These are phyloP conservation scores for Andricus quercusramuli DNA, from an alignment of 2,888 invertebrate species.

Conservation along the genomic window DNA sequence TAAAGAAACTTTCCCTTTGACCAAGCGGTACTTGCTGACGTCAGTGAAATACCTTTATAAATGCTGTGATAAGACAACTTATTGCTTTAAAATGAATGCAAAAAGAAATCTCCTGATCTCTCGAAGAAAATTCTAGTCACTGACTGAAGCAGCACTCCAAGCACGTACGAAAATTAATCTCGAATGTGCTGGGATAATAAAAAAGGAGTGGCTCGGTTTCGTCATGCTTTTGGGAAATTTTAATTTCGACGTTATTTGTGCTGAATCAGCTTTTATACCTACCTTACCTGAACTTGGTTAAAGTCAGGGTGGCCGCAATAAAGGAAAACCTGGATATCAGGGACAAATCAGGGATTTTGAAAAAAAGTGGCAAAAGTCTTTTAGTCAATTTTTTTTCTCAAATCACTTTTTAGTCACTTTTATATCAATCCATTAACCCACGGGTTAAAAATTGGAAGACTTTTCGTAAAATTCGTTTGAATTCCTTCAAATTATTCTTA, in stretches of 20 bases:
- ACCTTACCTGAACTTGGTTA: too few relatives aligned
- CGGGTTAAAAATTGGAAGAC: too few relatives aligned
- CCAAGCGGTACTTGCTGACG: not conserved
- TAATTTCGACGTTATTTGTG: not conserved
- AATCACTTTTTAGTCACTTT: too few relatives aligned
- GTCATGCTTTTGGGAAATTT: constrained; percentile 33
- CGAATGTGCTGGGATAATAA: constrained; percentile 20
- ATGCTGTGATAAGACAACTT: constrained; percentile 1
- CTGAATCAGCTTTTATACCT: not conserved
- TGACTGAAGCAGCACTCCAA: constrained; percentile 7
- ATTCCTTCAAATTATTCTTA: too few relatives aligned
- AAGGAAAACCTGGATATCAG: too few relatives aligned
- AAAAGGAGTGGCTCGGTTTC: constrained; percentile 31
- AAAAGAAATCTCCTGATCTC: constrained; percentile 8
- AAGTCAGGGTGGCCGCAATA: too few relatives aligned
- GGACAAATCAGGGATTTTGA: too few relatives aligned
- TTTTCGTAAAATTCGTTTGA: too few relatives aligned
- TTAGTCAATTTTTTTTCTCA: too few relatives aligned
- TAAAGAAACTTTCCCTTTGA: constrained; percentile 2
- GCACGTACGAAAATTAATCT: constrained; percentile 40
- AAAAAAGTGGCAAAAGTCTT: too few relatives aligned
- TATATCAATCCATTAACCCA: too few relatives aligned
- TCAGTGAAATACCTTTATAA: constrained; percentile 1
- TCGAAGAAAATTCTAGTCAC: constrained; percentile 38
- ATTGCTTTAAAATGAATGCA: constrained; percentile 26